Evolutionary conservation across 92 coral and sea anemone species (phyloP).

Genomic region (Porites lobata): DNA sequence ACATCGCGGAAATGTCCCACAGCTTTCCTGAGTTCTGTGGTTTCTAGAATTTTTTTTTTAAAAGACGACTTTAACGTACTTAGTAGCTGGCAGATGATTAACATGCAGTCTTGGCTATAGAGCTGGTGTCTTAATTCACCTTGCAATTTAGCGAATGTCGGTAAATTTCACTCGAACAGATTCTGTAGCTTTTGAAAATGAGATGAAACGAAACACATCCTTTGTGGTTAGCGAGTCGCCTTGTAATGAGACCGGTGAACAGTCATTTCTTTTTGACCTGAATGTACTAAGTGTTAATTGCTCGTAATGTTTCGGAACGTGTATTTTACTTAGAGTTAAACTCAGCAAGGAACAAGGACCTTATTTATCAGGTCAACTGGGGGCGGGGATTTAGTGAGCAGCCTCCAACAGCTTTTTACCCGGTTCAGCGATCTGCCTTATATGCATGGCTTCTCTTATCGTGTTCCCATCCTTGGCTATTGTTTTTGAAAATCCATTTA

Average conservation of each 20-base stretch:
- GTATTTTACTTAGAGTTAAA: constrained; percentile 4
- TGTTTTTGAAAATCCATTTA: constrained; percentile 39
- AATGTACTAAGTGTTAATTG: background rate
- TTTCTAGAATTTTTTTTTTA: constrained; percentile 8
- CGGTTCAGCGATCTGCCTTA: constrained; percentile 16
- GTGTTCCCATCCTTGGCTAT: constrained; percentile 28
- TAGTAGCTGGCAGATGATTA: constrained; percentile 7
- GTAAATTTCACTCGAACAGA: constrained; percentile 14
- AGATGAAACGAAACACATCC: constrained; percentile 29
- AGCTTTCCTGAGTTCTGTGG: constrained; percentile 21
- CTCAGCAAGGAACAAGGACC: constrained; percentile 48
- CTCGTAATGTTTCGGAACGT: constrained; percentile 16
- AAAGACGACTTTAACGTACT: background rate
- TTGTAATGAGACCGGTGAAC: background rate
- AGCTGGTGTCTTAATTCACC: constrained; percentile 35
- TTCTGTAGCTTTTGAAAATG: constrained; percentile 34
- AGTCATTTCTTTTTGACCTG: background rate
- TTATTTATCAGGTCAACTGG: constrained; percentile 39
- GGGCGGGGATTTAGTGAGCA: constrained; percentile 46
- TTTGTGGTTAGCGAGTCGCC: constrained; percentile 22
- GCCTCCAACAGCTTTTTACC: constrained; percentile 36
- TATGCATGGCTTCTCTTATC: constrained; percentile 50
- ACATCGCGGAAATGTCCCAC: constrained; percentile 19
- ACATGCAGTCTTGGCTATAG: constrained; percentile 4
- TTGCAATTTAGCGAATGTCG: constrained; percentile 33